Evolutionary conservation across 2,797 vertebrate species (phyloP), one percentile per base, ranked within the genome.

Genomic region (Myripristis murdjan): DNA sequence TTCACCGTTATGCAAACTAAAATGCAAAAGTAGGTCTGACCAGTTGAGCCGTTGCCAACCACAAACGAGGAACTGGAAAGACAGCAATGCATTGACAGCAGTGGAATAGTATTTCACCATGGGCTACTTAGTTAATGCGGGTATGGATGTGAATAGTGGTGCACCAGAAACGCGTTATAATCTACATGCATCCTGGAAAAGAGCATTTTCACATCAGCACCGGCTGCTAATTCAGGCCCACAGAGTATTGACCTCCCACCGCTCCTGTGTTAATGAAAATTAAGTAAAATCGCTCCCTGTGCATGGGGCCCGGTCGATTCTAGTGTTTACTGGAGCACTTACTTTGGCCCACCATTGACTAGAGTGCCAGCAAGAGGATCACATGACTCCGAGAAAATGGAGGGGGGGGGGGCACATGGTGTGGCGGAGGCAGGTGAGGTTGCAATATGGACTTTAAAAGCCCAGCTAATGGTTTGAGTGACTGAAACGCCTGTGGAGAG

Each of bases 291-390:
- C 79, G 56, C 49, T 64, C 59, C 28, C 77, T 75, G 39, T 28
- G 28, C 16, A 5, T 49, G 64, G 61, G 18, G 4, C 23, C 68
- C 14, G 49, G 76, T 92, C 79, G 8, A 90, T 90, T 53, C 0
- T 16, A 26, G 16, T 22, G 55, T 60, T 53, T 65, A 54, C 57
- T 54, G 48, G 68, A 22, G 70, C 86, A 76, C 82, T 90, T 87
- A 87, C 54, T 81, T 31, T 67, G 69, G 63, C 46, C 64, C 37
- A 37, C 22, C 31, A 86, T 89, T 87, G 85, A 90, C 75, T 60
- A 62, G 60, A 70, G 14, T 15, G 0, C 28, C 53, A 44, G 28
- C 43, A 65, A 61, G 31, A 59, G 48, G 55, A 22, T 77, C 78
- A 84, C 28, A 10, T 72, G 77, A 69, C 55, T 15, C 1, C 0